phyloP scores from a whole-genome alignment of 2,797 vertebrate species.

The Brachymystax lenok region DNA sequence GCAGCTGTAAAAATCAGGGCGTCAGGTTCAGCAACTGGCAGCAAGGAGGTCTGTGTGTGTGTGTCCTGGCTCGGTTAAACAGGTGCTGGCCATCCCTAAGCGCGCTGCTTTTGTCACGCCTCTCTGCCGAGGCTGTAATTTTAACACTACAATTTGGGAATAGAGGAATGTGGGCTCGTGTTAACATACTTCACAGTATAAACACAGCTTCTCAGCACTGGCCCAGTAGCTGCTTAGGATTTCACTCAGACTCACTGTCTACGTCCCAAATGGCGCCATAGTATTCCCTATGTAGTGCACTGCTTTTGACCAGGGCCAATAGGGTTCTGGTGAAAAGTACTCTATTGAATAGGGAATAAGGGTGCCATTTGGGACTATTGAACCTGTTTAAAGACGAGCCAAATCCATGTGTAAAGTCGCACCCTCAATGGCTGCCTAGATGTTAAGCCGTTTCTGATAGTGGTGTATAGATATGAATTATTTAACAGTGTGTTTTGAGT shows the following conservation, averaged over 20 bases:
- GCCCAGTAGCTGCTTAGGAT: neutral
- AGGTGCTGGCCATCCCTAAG: slow-evolving; percentile 45
- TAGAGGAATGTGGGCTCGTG: slow-evolving; percentile 71
- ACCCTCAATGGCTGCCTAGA: neutral
- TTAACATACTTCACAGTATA: slow-evolving; percentile 76
- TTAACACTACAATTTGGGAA: slow-evolving; percentile 75
- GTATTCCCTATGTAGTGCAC: neutral
- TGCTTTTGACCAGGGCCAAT: neutral
- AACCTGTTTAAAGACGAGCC: neutral
- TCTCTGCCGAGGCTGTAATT: slow-evolving; percentile 68
- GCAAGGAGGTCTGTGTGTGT: neutral
- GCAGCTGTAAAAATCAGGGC: slow-evolving; percentile 52
- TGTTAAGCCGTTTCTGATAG: neutral
- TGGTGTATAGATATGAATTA: neutral
- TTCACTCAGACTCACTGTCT: neutral
- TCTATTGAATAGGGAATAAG: neutral
- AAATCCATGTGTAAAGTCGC: neutral
- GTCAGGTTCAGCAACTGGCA: slow-evolving; percentile 44
- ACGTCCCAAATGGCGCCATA: neutral
- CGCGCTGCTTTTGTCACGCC: slow-evolving; percentile 5
- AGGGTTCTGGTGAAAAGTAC: too few relatives aligned
- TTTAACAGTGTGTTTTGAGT: neutral
- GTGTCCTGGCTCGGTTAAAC: slow-evolving; percentile 33
- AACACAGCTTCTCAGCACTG: slow-evolving; percentile 50
- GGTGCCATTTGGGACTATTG: neutral